A percentile compares a stretch with the other conserved stretches of the same genome.
Conservation (phyloP, 1,140 invertebrate species). For the Drosophila orosa region DNA sequence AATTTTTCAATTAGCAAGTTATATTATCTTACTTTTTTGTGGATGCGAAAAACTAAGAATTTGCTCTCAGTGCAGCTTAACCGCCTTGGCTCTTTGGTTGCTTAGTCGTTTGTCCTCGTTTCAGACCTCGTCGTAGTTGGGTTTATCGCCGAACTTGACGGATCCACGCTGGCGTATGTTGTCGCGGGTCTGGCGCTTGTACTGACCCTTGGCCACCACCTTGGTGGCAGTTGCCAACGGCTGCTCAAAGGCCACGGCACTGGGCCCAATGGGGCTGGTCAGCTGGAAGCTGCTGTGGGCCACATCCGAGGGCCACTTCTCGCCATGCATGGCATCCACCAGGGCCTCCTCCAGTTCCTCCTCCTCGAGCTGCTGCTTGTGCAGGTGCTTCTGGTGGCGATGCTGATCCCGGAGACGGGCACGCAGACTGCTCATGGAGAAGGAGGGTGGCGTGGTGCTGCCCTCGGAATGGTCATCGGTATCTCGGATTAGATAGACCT, state of each 20-base stretch:
- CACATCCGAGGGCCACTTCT: conserved; percentile 71
- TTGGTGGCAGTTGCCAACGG: conserved; percentile 30
- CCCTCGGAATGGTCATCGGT: conserved; percentile 20
- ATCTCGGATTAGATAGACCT: conserved; percentile 30
- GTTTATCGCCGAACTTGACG: conserved; percentile 70
- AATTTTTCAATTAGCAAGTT: background rate
- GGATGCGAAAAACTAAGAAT: background rate
- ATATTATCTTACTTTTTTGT: background rate
- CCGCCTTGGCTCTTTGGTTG: conserved; percentile 70
- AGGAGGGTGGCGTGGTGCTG: conserved; percentile 34
- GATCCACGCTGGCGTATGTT: conserved; percentile 63
- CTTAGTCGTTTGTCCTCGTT: background rate
- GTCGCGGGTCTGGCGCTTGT: conserved; percentile 54
- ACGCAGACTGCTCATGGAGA: conserved; percentile 62
- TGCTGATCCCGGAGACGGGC: conserved; percentile 72
- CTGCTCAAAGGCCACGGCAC: conserved; percentile 72
- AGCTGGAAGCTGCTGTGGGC: conserved; percentile 63
- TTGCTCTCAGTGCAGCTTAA: conserved; percentile 32
- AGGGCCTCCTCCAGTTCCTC: conserved; percentile 62
- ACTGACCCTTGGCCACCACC: conserved; percentile 36
- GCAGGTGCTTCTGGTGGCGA: conserved; percentile 45
- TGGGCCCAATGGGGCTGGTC: conserved; percentile 70
- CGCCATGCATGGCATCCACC: conserved; percentile 65
- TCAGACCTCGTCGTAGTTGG: conserved; percentile 59
- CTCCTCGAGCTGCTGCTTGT: conserved; percentile 54